phyloP scores from a whole-genome alignment of 2,797 vertebrate species.

The Silurus aristotelis region DNA sequence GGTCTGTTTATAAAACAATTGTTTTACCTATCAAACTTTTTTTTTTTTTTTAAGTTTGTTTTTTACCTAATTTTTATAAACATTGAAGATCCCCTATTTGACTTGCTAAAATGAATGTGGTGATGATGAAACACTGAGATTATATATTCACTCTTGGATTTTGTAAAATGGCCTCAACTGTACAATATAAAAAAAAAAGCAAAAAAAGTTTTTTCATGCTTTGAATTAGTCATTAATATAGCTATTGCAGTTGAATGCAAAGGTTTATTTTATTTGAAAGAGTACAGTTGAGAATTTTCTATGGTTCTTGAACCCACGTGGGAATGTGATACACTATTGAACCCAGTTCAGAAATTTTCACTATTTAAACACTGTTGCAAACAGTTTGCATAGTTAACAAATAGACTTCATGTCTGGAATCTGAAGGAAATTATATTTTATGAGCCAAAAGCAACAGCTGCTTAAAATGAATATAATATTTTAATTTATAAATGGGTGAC shows the following conservation, averaged over 20 bases:
- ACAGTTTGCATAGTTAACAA: constrained; percentile 51
- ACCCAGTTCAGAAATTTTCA: constrained; percentile 59
- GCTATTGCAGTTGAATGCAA: not conserved
- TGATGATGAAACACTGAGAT: not conserved
- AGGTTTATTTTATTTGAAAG: constrained; percentile 14
- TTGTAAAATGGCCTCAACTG: not conserved
- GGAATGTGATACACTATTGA: constrained; percentile 56
- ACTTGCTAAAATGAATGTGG: not conserved
- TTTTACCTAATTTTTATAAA: not conserved
- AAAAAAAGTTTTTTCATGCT: too few species aligned
- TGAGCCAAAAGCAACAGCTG: constrained; percentile 72
- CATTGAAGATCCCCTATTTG: not conserved
- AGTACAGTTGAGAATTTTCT: not conserved
- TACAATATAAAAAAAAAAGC: not conserved
- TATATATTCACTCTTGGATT: not conserved
- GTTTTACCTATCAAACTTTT: not conserved
- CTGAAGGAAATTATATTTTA: constrained; percentile 69
- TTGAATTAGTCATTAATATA: not conserved
- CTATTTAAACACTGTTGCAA: not conserved
- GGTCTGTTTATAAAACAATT: not conserved
- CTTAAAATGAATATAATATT: constrained; percentile 51
- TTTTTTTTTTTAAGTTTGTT: not conserved
- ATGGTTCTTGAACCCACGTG: not conserved
- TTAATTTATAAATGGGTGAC: not conserved
- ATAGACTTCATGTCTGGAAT: constrained; percentile 46